Base-by-base conservation (phyloP, 2,888 invertebrate genomes). In the Drosophila greeni region DNA sequence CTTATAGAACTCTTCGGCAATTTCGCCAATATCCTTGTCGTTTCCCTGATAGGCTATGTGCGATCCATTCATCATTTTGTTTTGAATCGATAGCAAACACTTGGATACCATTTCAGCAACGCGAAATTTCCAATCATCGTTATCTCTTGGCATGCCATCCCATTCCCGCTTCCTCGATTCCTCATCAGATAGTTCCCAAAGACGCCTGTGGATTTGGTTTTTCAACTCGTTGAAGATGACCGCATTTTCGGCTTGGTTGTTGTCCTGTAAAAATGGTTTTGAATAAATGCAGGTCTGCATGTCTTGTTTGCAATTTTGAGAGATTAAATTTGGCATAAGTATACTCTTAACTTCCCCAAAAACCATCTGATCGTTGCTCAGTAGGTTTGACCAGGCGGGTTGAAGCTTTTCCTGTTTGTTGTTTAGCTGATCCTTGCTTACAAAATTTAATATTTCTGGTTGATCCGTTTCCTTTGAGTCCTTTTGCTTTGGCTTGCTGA, bases 81-180 rank as follows among this genome's bases (percentile, higher is more conserved):
- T 12, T 2, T 55, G 31, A 5, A 55, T 34, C 18, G 42, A 20
- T 8, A n/a, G 29, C 7, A 43, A 42, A 11, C 42, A 55, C 29
- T 43, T 43, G 12, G 34, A n/a, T 8, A 58, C 9, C 16, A 58
- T 20, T 26, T 55, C 57, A 16, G 42, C 56, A 8, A 34, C n/a
- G 12, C 20, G 34, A 29, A 56, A 34, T 14, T 58, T 34, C 7
- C 55, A 26, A 6, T 29, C 34, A 6, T 42, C 42, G 9, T 14
- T 26, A 2, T 40, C n/a, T 4, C 26, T 26, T n/a, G 26, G 20
- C 12, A 14, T 34, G 2, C 0, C 1, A 26, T 14, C 14, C 2
- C 33, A 2, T 1, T 9, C 2, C 14, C 8, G 12, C 6, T 18
- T 18, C 14, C 5, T 8, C 5, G 18, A 24, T 16, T 24, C 9